phyloP scores from a whole-genome alignment of 1,140 invertebrate species.

The Drosophila navojoa region DNA sequence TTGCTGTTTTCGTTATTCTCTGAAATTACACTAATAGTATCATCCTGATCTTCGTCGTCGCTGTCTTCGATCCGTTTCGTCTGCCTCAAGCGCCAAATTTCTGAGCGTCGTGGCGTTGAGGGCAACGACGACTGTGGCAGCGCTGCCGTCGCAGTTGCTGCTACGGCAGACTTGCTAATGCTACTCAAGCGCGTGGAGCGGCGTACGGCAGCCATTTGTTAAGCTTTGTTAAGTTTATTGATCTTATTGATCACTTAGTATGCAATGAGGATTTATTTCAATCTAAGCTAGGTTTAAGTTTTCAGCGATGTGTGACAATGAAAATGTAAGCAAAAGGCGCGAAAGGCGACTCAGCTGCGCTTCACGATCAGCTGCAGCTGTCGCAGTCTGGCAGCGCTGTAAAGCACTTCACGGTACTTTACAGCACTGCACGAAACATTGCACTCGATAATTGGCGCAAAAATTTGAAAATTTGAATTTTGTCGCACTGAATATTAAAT shows the following conservation, averaged over 20 bases:
- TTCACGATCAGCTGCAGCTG: conserved; percentile 17
- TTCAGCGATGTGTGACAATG: conserved; percentile 13
- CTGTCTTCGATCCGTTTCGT: conserved; percentile 43
- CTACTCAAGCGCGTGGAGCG: conserved; percentile 77
- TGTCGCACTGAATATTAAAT: conserved; percentile 58
- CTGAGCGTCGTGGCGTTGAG: conserved; percentile 60
- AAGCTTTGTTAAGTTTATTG: conserved; percentile 8
- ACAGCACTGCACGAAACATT: conserved; percentile 22
- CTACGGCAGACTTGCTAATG: conserved; percentile 54
- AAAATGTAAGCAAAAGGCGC: conserved; percentile 47
- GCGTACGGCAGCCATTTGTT: conserved; percentile 71
- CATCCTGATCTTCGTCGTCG: conserved; percentile 66
- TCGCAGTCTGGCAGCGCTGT: conserved; percentile 49
- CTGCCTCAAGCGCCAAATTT: conserved; percentile 71
- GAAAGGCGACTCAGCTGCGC: conserved; percentile 41
- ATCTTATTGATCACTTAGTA: conserved; percentile 12
- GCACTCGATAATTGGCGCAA: conserved; percentile 40
- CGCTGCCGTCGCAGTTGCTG: conserved; percentile 41
- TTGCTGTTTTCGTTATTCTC: conserved; percentile 78
- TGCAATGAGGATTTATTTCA: conserved; percentile 3
- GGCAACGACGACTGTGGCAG: conserved; percentile 48
- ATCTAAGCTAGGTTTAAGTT: not conserved
- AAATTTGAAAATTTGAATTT: conserved; percentile 49
- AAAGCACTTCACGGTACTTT: not conserved
- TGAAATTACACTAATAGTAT: conserved; percentile 60